Evolutionary conservation across 1,140 invertebrate species (phyloP).

Genomic region (Hylyphantes graminicola): DNA sequence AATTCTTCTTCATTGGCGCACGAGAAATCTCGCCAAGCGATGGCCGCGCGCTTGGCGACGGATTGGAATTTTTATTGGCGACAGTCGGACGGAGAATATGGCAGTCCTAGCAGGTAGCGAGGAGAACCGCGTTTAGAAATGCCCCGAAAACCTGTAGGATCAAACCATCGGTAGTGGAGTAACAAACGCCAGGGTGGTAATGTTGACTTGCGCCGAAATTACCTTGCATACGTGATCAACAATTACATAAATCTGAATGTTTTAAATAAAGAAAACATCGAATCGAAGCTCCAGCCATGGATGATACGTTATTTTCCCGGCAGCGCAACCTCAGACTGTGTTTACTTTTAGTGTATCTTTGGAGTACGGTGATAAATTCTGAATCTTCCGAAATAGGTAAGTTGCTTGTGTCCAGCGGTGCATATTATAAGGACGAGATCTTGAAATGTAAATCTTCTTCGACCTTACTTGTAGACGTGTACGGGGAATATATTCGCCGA

Average conservation of each 20-base stretch:
- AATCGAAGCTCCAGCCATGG: neutral
- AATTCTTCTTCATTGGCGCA: neutral
- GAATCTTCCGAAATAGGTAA: constrained; percentile 47
- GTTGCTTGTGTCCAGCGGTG: constrained; percentile 46
- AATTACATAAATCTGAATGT: constrained; percentile 15
- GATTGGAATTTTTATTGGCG: constrained; percentile 5
- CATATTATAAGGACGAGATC: constrained; percentile 45
- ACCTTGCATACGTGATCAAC: constrained; percentile 16
- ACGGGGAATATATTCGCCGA: constrained; percentile 8
- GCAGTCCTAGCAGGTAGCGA: constrained; percentile 52
- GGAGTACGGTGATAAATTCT: constrained; percentile 45
- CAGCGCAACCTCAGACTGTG: constrained; percentile 38
- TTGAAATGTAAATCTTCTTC: constrained; percentile 29
- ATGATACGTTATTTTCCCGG: constrained; percentile 39
- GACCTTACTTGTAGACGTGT: constrained; percentile 46
- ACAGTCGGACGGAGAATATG: neutral
- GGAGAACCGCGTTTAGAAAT: constrained; percentile 34
- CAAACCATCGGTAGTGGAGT: constrained; percentile 30
- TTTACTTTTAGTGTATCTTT: constrained; percentile 50
- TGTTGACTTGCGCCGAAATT: constrained; percentile 7
- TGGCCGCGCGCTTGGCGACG: neutral
- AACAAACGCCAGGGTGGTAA: constrained; percentile 14
- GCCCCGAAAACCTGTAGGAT: constrained; percentile 45
- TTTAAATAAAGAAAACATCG: constrained; percentile 8
- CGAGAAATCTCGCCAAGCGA: neutral